Evolutionary conservation across 2,888 invertebrate genomes (phyloP), one percentile per base, ranked within the genome.

Genomic region (Chironomus tentans): DNA sequence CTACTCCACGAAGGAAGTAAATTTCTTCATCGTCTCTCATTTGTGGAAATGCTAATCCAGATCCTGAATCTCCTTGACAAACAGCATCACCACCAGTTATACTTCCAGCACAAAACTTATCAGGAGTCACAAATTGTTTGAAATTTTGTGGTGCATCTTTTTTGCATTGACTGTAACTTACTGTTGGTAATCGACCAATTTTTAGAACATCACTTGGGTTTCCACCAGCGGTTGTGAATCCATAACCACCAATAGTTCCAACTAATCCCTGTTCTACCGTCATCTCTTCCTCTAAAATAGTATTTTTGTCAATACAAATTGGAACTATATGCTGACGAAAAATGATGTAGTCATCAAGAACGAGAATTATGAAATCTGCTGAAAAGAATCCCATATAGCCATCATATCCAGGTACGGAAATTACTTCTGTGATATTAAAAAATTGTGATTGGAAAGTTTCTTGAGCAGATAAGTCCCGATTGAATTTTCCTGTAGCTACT

Each of bases 101-200:
- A 68, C 78, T 79, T 2, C 80, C 78, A 38, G 81, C 80, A 78
- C 83, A 83, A 77, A 83, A 82, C 78, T 83, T 83, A 78, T 83
- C 82, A 18, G 76, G 68, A 0, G 81, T 79, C 4, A 82, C 72
- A 28, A 78, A 77, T 12, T 69, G 77, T n/a, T 78, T 76, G 61
- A 77, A 78, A 22, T 70, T 71, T 2, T 68, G 6, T n/a, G 78
- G 77, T 10, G 79, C 71, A 56, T 71, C 71, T n/a, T 18, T 18
- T 71, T 71, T 71, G 13, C 79, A 79, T 24, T 73, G 47, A 38
- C 48, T 56, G n/a, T 76, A 77, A 4, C 76, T 15, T 65, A 78
- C 76, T 12, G 72, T 70, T 18, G 78, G 78, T 10, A 77, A 68
- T 68, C 47, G 28, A 62, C 77, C 70, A 15, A 71, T 50, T 76